Evolutionary conservation across 1,140 invertebrate genomes (phyloP).

Genomic region (Philotrypesis tridentata): DNA sequence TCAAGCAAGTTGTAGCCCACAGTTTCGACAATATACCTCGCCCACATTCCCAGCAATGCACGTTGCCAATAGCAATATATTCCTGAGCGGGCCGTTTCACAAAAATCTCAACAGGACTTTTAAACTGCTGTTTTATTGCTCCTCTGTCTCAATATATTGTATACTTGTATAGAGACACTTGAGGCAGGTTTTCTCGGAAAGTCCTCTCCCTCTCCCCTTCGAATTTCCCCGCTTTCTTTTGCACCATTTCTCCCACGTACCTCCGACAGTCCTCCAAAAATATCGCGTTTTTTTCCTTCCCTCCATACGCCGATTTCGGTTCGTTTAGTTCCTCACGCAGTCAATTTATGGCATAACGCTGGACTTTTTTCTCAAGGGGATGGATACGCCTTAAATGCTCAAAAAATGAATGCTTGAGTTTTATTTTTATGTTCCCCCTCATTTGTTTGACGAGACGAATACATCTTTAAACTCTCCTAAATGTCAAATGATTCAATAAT

Average conservation of each 20-base stretch:
- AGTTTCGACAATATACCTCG: too few relatives aligned
- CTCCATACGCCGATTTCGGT: slow-evolving; percentile 14
- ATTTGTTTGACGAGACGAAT: too few relatives aligned
- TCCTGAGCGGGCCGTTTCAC: not conserved
- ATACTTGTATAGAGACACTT: not conserved
- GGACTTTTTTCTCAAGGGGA: not conserved
- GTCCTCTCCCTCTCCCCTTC: not conserved
- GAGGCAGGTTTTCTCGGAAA: not conserved
- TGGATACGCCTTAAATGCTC: too few relatives aligned
- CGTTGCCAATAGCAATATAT: too few relatives aligned
- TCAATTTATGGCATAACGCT: slow-evolving; percentile 5
- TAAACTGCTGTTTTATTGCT: not conserved
- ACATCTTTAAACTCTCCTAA: too few relatives aligned
- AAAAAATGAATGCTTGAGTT: too few relatives aligned
- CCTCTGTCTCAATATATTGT: not conserved
- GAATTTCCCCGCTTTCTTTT: slow-evolving; percentile 6
- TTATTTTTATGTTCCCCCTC: too few relatives aligned
- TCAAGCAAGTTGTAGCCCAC: too few relatives aligned
- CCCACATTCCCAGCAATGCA: too few relatives aligned
- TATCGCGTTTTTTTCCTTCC: slow-evolving; percentile 5
- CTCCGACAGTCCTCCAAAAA: not conserved
- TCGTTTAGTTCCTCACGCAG: not conserved
- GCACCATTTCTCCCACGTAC: slow-evolving; percentile 16
- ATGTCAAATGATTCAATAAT: too few relatives aligned
- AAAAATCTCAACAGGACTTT: not conserved